phyloP scores from a whole-genome alignment of 2,113 vertebrate species.

The Butorides virescens region DNA sequence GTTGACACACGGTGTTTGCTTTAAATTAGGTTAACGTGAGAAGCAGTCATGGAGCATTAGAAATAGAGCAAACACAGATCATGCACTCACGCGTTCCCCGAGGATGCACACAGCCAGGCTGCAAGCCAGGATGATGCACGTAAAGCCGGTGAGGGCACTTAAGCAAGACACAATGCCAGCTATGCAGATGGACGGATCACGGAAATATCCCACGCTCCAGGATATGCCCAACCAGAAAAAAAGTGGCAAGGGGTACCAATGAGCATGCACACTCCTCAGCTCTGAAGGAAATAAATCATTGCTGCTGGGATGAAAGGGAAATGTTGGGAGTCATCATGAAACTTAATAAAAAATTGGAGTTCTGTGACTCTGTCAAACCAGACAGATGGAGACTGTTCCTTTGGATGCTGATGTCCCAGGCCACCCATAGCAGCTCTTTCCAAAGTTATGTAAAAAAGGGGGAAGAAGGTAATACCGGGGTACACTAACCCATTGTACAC shows the following conservation, averaged over 20 bases:
- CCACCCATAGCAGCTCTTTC: neutral
- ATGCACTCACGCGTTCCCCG: neutral
- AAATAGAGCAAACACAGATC: neutral
- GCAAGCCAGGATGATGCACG: neutral
- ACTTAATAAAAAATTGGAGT: neutral
- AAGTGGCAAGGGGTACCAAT: neutral
- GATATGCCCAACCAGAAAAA: neutral
- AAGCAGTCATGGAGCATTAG: neutral
- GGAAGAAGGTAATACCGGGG: rapidly evolving
- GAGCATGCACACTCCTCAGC: neutral
- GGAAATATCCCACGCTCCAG: neutral
- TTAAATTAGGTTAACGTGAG: neutral
- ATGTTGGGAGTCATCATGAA: neutral
- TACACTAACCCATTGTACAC: neutral
- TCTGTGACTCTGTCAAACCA: neutral
- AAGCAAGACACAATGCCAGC: neutral
- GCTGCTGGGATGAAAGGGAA: neutral
- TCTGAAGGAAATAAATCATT: neutral
- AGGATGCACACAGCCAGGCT: neutral
- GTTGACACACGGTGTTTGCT: neutral
- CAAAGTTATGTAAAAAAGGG: neutral
- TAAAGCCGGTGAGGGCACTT: neutral
- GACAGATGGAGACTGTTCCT: neutral
- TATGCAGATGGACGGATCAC: neutral
- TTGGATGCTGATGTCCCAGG: neutral